Evolutionary conservation across 1,140 invertebrate species (phyloP).

Genomic region (Onthophagus taurus): DNA sequence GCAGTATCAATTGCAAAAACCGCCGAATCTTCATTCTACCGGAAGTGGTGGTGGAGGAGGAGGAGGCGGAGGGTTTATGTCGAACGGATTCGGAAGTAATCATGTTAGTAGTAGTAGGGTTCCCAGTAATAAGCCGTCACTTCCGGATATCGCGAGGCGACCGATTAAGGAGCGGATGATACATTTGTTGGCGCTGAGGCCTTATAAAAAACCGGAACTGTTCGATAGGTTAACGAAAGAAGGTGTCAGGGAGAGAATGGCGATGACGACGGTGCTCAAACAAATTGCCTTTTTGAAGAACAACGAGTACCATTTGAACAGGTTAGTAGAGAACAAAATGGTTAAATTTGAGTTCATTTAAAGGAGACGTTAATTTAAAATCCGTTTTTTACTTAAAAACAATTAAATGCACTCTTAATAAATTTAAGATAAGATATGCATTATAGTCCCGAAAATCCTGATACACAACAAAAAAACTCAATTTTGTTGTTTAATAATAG

Average conservation of each 20-base stretch:
- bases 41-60: constrained; percentile 59
- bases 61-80: constrained; percentile 30
- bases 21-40: constrained; percentile 25
- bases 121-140: constrained; percentile 35
- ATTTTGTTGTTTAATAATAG: too few species aligned
- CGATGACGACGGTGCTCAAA: constrained; percentile 60
- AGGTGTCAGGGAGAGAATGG: constrained; percentile 71
- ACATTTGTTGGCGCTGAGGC: constrained; percentile 82
- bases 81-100: constrained; percentile 36
- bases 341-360: too few species aligned
- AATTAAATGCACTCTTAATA: too few species aligned
- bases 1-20: constrained; percentile 36
- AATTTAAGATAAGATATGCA: too few species aligned
- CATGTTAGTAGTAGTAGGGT: constrained; percentile 32
- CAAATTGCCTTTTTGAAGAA: constrained; percentile 72
- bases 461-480: too few species aligned
- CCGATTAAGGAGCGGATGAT: constrained; percentile 81
- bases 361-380: too few species aligned
- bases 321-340: too few species aligned
- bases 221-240: constrained; percentile 71
- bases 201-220: constrained; percentile 88
- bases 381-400: too few species aligned
- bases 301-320: constrained; percentile 78
- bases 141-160: constrained; percentile 55
- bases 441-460: too few species aligned